phyloP scores from a whole-genome alignment of 2,888 invertebrate species.

The Perdita meconis region DNA sequence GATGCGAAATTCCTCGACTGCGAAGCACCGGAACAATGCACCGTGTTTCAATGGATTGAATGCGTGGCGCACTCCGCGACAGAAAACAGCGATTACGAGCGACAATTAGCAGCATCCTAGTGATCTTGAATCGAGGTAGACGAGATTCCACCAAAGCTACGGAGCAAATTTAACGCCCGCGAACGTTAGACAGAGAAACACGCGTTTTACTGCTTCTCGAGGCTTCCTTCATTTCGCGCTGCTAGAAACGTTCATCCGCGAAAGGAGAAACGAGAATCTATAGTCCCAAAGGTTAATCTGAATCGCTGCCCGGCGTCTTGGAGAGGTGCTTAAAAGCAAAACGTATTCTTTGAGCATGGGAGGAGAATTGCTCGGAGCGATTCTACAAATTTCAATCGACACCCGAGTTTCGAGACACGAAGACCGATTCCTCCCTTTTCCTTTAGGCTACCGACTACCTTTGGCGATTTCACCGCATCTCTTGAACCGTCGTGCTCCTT shows the following conservation, averaged over 20 bases:
- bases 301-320: background rate
- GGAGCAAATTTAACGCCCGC: no score
- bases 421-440: conserved; percentile 3
- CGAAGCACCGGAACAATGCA: conserved; percentile 27
- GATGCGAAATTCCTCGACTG: background rate
- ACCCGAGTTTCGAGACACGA: background rate
- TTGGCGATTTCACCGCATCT: conserved; percentile 32
- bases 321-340: conserved; percentile 1
- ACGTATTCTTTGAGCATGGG: background rate
- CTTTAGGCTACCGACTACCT: background rate
- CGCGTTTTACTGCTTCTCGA: no score
- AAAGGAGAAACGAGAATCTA: background rate
- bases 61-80: background rate
- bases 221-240: background rate
- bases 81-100: conserved; percentile 2
- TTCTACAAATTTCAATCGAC: conserved; percentile 18
- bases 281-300: conserved; percentile 21
- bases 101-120: conserved; percentile 7
- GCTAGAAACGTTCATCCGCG: background rate
- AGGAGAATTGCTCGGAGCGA: conserved; percentile 5
- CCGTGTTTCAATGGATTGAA: conserved; percentile 14
- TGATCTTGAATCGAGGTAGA: background rate
- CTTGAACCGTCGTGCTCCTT: conserved; percentile 41
- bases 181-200: no score
- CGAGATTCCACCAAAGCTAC: no score